These are phyloP conservation scores for Daubentonia madagascariensis DNA, from an alignment of 2,113 vertebrate genomes.

Conservation along the genomic window DNA sequence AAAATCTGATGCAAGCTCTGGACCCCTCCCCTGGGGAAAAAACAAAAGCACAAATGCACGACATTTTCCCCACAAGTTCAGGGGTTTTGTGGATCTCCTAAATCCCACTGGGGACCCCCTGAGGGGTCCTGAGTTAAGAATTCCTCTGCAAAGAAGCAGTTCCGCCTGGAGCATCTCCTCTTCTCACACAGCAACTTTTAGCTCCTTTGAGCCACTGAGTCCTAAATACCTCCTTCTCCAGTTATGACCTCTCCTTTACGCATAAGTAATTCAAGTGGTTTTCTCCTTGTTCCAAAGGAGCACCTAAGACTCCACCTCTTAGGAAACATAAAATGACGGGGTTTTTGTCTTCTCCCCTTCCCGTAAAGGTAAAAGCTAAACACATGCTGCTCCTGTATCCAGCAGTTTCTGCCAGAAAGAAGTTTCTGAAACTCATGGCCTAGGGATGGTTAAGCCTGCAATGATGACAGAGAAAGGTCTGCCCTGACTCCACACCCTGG, in stretches of 20 bases:
- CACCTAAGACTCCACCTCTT: background rate
- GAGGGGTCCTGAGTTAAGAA: background rate
- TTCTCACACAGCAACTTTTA: background rate
- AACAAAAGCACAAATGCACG: background rate
- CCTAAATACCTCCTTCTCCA: background rate
- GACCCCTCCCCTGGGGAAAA: too few relatives aligned
- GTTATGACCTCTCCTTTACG: background rate
- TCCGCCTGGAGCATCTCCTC: background rate
- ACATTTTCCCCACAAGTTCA: background rate
- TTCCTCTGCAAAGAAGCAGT: background rate
- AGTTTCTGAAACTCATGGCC: background rate
- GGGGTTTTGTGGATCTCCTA: background rate
- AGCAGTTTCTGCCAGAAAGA: background rate
- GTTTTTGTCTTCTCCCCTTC: background rate
- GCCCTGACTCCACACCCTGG: background rate
- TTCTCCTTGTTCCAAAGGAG: background rate
- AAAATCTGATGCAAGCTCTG: background rate
- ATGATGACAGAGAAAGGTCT: background rate
- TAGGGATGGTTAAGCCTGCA: background rate
- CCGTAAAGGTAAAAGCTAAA: background rate
- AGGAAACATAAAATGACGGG: background rate
- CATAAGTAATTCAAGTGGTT: background rate
- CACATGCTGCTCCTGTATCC: background rate
- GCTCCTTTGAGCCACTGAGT: background rate
- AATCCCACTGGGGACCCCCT: background rate